Evolutionary conservation across 2,113 vertebrate species (phyloP), one percentile per base, ranked within the genome.

Genomic region (Piliocolobus tephrosceles): DNA sequence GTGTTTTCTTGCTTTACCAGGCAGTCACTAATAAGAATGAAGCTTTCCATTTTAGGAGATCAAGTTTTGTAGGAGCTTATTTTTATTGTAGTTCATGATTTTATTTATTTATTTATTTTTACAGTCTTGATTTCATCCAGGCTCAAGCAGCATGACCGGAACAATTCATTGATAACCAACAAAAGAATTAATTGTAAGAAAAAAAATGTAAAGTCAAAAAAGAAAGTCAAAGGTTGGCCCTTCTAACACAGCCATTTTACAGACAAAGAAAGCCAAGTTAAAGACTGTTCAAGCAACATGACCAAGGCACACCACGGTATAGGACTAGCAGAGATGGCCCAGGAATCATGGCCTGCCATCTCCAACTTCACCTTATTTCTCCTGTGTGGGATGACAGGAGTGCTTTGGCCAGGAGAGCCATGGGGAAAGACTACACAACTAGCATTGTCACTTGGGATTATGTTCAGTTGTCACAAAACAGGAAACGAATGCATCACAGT

Each of bases 31-130:
- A 94, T 93, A 92, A 23, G 14, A 43, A 73, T 0, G 2, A 16
- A 32, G 61, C 38, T 75, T 96, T 94, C 80, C 90, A 79, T 91
- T 96, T 89, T 83, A 32, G 35, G 86, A 85, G 92, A 25, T 84
- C 72, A 43, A 18, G 14, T 25, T 87, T 91, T 79, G 9, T 57
- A 66, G 78, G 75, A 85, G 78, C 27, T 80, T 58, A 40, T 86
- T 96, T 91, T 95, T 88, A 68, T 81, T 81, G 32, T 38, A 61
- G 64, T 50, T 79, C 80, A n/a, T 88, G 76, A 25, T 73, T 91
- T 43, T 43, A 43, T 43, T 43, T 43, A 43, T 43, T 43, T 43
- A 43, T 43, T 43, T 43, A 43, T 88, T 94, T 11, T 55, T 8
- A 30, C 3, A 79, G 9, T 7, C 52, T 86, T 82, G 55, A 85